Conservation (phyloP, 2,797 vertebrate species). For the Hozukius guyotensis region DNA sequence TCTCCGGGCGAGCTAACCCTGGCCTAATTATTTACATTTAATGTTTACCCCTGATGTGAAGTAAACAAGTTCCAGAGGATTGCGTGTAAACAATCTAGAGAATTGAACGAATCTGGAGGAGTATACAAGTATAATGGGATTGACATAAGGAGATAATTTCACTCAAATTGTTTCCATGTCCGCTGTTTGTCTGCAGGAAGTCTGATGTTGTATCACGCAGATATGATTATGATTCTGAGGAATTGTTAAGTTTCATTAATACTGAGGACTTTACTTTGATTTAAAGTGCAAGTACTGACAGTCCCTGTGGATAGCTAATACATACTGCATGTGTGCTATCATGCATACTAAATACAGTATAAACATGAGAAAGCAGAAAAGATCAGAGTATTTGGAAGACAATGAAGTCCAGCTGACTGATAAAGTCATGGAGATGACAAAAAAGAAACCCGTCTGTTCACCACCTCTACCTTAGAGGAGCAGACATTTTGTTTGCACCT, state of each 20-base stretch:
- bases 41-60: constrained; percentile 18
- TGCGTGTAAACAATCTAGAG: constrained; percentile 31
- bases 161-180: constrained; percentile 67
- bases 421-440: neutral
- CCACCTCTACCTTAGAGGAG: neutral
- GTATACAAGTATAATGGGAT: constrained; percentile 6
- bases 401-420: neutral
- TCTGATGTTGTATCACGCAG: constrained; percentile 22
- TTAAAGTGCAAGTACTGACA: neutral
- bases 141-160: constrained; percentile 37
- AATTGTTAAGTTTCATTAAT: constrained; percentile 13
- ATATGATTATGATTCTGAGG: constrained; percentile 28
- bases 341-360: neutral
- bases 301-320: neutral
- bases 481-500: constrained; percentile 23
- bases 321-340: neutral
- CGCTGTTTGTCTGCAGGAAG: constrained; percentile 19
- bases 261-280: neutral
- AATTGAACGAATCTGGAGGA: constrained; percentile 29
- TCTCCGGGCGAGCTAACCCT: constrained; percentile 6
- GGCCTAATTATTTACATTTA: constrained; percentile 47
- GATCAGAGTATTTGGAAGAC: neutral
- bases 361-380: neutral
- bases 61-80: constrained; percentile 54
- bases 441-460: neutral